Evolutionary conservation across 2,888 invertebrate genomes (phyloP).

Genomic region (Chrysolina americana): DNA sequence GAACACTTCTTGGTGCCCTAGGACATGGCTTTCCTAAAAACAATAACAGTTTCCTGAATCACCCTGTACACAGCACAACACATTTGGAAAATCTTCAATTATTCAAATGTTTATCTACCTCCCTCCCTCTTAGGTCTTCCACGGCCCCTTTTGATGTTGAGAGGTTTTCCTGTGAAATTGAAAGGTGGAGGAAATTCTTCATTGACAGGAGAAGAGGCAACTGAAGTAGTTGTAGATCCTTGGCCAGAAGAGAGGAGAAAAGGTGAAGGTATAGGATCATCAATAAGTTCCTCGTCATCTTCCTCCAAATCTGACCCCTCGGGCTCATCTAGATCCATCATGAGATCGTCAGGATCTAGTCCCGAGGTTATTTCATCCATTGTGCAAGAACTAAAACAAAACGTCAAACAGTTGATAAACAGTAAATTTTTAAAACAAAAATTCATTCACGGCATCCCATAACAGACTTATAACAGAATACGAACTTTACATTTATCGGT

Average conservation of each 20-base stretch:
- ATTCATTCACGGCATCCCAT: background rate
- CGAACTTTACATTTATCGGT: constrained; percentile 14
- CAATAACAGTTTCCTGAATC: background rate
- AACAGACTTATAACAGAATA: constrained; percentile 4
- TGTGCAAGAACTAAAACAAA: constrained; percentile 48
- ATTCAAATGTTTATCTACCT: constrained; percentile 59
- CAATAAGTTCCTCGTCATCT: constrained; percentile 76
- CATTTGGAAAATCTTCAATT: constrained; percentile 22
- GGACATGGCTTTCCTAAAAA: constrained; percentile 63
- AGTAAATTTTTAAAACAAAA: background rate
- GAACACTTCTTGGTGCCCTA: constrained; percentile 48
- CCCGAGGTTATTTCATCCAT: constrained; percentile 68
- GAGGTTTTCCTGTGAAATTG: constrained; percentile 74
- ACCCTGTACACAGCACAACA: background rate
- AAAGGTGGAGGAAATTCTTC: constrained; percentile 76
- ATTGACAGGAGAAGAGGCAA: constrained; percentile 75
- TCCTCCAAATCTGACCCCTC: constrained; percentile 84
- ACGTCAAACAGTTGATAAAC: constrained; percentile 1
- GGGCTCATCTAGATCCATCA: constrained; percentile 79
- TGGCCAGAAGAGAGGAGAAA: constrained; percentile 71
- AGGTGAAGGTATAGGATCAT: constrained; percentile 72
- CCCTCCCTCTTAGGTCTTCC: constrained; percentile 87
- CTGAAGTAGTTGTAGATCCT: constrained; percentile 77
- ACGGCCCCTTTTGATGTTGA: constrained; percentile 83
- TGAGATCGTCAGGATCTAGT: constrained; percentile 73